Base-by-base conservation (phyloP, 1,140 invertebrate species). In the Heterodera carotae region DNA sequence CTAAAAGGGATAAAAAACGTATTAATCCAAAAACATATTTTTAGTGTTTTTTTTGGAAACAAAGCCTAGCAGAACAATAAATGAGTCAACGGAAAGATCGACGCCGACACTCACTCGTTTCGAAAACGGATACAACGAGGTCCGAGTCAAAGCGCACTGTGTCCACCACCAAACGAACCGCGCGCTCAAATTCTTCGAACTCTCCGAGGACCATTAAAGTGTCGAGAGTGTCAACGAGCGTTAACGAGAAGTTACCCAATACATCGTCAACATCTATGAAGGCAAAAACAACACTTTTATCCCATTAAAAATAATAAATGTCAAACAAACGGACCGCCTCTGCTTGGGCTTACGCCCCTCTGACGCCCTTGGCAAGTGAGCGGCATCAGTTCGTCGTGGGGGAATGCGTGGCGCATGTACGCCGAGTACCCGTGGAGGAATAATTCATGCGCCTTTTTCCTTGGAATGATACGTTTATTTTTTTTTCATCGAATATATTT, bases 371-470 rank as follows among this genome's bases (percentile, higher is more conserved):
- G 92, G 89, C 96, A 99, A 87, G 93, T 95, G 33, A 99, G 90
- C 2, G 96, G 96, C 95, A 98, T 97, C 64, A 99, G 89, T 89
- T 98, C 96, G 91, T 99, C 96, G 34, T 95, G 95, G 76, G 96
- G 96, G 90, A 94, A 98, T 25, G 96, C 96, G 91, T 97, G 72
- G 53, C 89, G 84, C 94, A 98, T 97, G 83, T 98, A 98, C 29
- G 94, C 93, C 85, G 92, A 91, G 88, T 96, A 98, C n/a, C 94
- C 95, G 91, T 98, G 96, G 89, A 95, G 94, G 89, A 98, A 97
- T 94, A 97, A 96, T 84, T 94, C 93, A 64, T 93, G 90, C 18
- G 94, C 92, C 89, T 96, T 92, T 82, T 93, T 92, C 87, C 93
- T 94, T 34, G 10, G 22, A 64, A 34, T 8, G 12, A 2, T 31